Conservation (phyloP, 2,888 invertebrate species). For the Chouioia cunea region DNA sequence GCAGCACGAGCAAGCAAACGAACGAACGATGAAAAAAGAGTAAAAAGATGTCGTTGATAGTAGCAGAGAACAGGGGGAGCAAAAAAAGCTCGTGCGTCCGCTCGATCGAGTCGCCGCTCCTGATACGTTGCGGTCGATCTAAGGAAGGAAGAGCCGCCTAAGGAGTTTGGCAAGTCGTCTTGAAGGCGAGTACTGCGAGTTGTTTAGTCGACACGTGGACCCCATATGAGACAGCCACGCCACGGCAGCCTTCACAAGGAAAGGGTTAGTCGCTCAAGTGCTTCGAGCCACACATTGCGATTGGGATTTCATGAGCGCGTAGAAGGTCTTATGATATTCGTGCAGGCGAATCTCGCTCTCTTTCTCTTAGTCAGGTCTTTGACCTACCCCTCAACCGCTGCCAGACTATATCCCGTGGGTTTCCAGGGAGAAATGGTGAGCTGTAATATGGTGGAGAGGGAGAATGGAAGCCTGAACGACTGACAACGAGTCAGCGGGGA, state of each 20-base stretch:
- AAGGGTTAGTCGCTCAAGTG: slow-evolving; percentile 68
- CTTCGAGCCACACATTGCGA: slow-evolving; percentile 67
- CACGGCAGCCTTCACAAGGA: slow-evolving; percentile 52
- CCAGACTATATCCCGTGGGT: slow-evolving; percentile 30
- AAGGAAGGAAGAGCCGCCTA: slow-evolving; percentile 51
- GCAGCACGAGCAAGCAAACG: background rate
- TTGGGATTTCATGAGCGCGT: slow-evolving; percentile 57
- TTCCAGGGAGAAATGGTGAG: slow-evolving; percentile 3
- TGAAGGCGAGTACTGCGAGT: background rate
- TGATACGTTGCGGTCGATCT: slow-evolving; percentile 46
- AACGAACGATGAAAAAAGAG: slow-evolving; percentile 32
- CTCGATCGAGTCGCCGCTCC: slow-evolving; percentile 45
- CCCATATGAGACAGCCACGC: slow-evolving; percentile 46
- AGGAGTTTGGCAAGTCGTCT: background rate
- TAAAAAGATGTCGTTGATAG: background rate
- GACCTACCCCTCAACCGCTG: slow-evolving; percentile 37
- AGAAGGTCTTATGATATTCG: slow-evolving; percentile 59
- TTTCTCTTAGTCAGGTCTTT: too few relatives aligned
- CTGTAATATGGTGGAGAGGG: background rate
- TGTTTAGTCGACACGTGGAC: slow-evolving; percentile 1
- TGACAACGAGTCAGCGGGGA: slow-evolving; percentile 3
- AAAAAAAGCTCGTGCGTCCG: too few relatives aligned
- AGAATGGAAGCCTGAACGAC: background rate
- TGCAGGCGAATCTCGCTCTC: slow-evolving; percentile 30
- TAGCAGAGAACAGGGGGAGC: background rate